These are phyloP conservation scores for Sphaerophoria rueppellii DNA, from an alignment of 2,888 invertebrate genomes.

Conservation along the genomic window DNA sequence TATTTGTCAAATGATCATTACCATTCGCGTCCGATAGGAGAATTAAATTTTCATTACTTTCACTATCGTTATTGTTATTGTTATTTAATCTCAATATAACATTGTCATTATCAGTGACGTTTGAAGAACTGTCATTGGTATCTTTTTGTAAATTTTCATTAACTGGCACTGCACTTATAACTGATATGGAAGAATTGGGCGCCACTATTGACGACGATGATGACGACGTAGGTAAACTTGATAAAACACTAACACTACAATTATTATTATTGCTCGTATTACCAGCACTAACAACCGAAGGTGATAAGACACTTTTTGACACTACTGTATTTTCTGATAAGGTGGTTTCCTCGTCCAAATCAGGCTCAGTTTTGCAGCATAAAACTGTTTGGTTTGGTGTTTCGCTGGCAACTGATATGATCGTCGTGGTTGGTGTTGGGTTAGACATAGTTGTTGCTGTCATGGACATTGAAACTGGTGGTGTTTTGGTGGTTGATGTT, in stretches of 20 bases:
- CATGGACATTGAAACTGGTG: conserved; percentile 67
- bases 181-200: conserved; percentile 59
- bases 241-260: conserved; percentile 52
- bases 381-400: conserved; percentile 80
- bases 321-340: conserved; percentile 52
- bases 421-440: conserved; percentile 77
- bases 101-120: conserved; percentile 59
- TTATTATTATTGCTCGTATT: not conserved
- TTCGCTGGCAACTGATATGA: conserved; percentile 81
- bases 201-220: conserved; percentile 32
- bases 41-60: conserved; percentile 65
- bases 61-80: conserved; percentile 60
- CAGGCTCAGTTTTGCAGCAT: conserved; percentile 73
- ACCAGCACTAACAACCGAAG: conserved; percentile 18
- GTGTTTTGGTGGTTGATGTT: conserved; percentile 64
- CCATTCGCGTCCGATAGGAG: conserved; percentile 61
- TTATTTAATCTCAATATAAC: conserved; percentile 69
- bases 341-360: conserved; percentile 57
- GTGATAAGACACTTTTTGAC: conserved; percentile 68
- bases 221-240: conserved; percentile 36
- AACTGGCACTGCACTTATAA: conserved; percentile 71
- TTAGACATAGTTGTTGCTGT: conserved; percentile 75
- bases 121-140: conserved; percentile 53
- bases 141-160: conserved; percentile 70
- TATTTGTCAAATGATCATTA: conserved; percentile 44